Percentiles rank a stretch among this genome's conserved stretches.
Conservation (phyloP, 2,888 invertebrate species). For the Apocheima hispidaria region DNA sequence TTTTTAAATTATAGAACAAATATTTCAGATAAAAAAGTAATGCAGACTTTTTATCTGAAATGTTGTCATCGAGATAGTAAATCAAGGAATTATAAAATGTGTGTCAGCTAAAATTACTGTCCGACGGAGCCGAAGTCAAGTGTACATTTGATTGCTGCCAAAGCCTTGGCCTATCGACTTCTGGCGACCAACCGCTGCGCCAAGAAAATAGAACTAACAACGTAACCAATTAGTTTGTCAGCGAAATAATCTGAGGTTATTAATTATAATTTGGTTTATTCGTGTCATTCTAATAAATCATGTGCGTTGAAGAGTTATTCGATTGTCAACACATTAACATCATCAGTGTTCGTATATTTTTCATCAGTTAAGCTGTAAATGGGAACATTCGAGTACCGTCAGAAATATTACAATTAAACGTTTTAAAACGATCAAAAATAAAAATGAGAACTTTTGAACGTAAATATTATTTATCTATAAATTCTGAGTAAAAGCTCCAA, state of each 20-base stretch:
- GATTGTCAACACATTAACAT: slow-evolving; percentile 5
- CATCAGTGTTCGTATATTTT: neutral
- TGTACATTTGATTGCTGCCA: no score
- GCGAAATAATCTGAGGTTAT: slow-evolving; percentile 10
- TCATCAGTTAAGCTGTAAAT: no score
- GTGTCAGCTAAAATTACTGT: slow-evolving; percentile 47
- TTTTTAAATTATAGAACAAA: no score
- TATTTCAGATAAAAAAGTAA: neutral
- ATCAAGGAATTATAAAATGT: slow-evolving; percentile 30
- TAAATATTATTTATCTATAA: neutral
- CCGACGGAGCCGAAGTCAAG: slow-evolving; percentile 46
- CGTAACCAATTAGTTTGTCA: slow-evolving; percentile 18
- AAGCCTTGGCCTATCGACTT: slow-evolving; percentile 57
- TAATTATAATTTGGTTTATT: slow-evolving; percentile 8
- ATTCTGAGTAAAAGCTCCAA: slow-evolving; percentile 23
- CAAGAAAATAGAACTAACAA: slow-evolving; percentile 29
- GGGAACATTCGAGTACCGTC: no score
- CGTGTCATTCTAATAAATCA: slow-evolving; percentile 9
- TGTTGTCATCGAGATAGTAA: slow-evolving; percentile 10
- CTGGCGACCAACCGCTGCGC: slow-evolving; percentile 34
- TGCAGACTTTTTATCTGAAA: neutral
- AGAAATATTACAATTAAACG: no score
- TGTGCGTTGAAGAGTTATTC: slow-evolving; percentile 1
- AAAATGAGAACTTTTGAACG: neutral
- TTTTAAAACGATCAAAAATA: no score